Percentiles rank a stretch among this genome's conserved stretches.
Conservation (phyloP, 2,797 vertebrate species). For the Botia almorhae region DNA sequence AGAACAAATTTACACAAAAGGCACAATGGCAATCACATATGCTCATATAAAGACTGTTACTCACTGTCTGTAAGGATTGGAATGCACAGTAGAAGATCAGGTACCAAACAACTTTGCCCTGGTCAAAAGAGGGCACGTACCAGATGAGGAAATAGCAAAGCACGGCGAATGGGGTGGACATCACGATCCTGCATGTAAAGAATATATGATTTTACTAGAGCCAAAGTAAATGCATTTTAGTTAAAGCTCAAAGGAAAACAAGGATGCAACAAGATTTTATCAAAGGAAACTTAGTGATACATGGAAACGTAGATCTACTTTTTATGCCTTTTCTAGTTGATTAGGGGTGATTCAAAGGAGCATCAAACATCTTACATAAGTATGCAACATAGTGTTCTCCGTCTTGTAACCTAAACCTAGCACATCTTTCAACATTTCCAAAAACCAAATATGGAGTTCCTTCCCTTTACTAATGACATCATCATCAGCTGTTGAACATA, state of each 20-base stretch:
- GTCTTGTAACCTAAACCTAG: not conserved
- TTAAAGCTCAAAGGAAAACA: not conserved
- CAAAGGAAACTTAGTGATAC: not conserved
- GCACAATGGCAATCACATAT: not conserved
- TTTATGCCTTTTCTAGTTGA: not conserved
- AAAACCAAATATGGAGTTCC: not conserved
- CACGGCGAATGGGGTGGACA: conserved; percentile 90
- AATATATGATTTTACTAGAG: not conserved
- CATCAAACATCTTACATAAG: not conserved
- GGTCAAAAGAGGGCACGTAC: conserved; percentile 87
- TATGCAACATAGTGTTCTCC: too few species aligned
- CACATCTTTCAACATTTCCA: not conserved
- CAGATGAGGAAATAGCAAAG: conserved; percentile 90
- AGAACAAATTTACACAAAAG: not conserved
- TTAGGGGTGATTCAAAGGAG: not conserved
- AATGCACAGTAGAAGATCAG: conserved; percentile 94
- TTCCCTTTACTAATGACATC: not conserved
- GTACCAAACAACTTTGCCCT: conserved; percentile 87
- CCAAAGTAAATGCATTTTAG: not conserved
- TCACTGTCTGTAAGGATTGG: conserved; percentile 92
- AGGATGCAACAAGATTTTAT: not conserved
- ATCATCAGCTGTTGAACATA: not conserved
- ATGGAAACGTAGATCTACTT: too few species aligned
- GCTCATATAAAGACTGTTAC: conserved; percentile 58
- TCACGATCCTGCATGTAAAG: conserved; percentile 82